Conservation (phyloP, 2,888 invertebrate genomes). For the Acrobasis repandana region DNA sequence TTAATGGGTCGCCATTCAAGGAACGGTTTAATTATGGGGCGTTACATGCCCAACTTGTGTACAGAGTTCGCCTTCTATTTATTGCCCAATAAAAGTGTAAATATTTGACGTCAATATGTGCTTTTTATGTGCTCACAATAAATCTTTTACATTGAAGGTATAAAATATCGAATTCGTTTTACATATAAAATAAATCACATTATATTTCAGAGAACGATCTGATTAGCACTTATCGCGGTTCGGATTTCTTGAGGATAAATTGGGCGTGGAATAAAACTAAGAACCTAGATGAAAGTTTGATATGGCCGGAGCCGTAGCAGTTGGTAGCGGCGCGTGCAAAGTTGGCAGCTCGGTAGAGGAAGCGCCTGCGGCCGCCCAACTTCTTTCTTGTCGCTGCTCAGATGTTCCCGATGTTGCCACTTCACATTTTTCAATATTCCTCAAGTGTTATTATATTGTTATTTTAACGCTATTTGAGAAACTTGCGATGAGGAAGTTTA, state of each 20-base stretch:
- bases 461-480: slow-evolving; percentile 44
- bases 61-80: slow-evolving; percentile 26
- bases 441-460: slow-evolving; percentile 48
- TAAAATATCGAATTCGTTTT: slow-evolving; percentile 6
- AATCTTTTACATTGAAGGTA: slow-evolving; percentile 2
- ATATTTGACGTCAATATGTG: slow-evolving; percentile 18
- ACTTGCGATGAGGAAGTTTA: slow-evolving; percentile 7
- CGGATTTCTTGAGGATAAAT: slow-evolving; percentile 51
- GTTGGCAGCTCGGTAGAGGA: slow-evolving; percentile 39
- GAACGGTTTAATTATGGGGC: slow-evolving; percentile 24
- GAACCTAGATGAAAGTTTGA: slow-evolving; percentile 58
- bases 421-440: slow-evolving; percentile 55
- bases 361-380: slow-evolving; percentile 50
- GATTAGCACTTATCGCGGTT: slow-evolving; percentile 14
- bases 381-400: slow-evolving; percentile 53
- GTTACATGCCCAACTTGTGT: slow-evolving; percentile 20
- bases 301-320: slow-evolving; percentile 45
- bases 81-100: slow-evolving; percentile 25
- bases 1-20: slow-evolving; percentile 25
- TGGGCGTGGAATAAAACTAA: slow-evolving; percentile 69
- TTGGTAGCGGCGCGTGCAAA: slow-evolving; percentile 41
- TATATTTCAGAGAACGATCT: slow-evolving; percentile 6
- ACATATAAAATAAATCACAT: slow-evolving; percentile 2
- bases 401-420: slow-evolving; percentile 48
- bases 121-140: slow-evolving; percentile 6